These are phyloP conservation scores for Gryllus longicercus DNA, from an alignment of 2,888 invertebrate species.

Conservation along the genomic window DNA sequence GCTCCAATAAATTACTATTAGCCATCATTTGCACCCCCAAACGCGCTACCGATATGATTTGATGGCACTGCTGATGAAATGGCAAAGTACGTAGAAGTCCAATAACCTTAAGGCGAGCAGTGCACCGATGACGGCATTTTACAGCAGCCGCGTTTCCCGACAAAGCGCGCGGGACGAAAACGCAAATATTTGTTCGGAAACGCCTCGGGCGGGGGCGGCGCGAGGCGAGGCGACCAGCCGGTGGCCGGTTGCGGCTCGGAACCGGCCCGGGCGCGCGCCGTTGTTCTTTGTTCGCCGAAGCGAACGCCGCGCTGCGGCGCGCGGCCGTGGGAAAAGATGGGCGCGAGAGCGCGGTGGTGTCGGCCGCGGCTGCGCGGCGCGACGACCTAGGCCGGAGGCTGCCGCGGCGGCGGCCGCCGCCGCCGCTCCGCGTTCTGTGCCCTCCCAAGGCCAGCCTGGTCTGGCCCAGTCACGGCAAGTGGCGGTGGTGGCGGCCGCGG, in stretches of 20 bases:
- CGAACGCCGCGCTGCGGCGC: not conserved
- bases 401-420: not conserved
- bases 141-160: not conserved
- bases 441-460: constrained; percentile 23
- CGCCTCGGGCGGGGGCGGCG: not conserved
- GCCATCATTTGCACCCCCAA: no score
- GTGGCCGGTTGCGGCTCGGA: not conserved
- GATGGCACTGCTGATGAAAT: no score
- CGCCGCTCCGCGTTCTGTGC: not conserved
- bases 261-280: constrained; percentile 11
- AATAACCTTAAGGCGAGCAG: no score
- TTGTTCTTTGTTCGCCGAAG: constrained; percentile 26
- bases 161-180: not conserved
- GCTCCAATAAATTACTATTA: no score
- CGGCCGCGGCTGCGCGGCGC: not conserved
- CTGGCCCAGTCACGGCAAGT: constrained; percentile 21
- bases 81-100: no score
- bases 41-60: no score
- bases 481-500: not conserved
- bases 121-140: no score
- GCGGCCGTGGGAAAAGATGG: constrained; percentile 18
- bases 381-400: constrained; percentile 19
- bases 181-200: constrained; percentile 18
- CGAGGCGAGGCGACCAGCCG: no score
- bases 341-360: not conserved